Evolutionary conservation across 2,888 invertebrate genomes (phyloP), one percentile per base, ranked within the genome.

Genomic region (Agelastica alni): DNA sequence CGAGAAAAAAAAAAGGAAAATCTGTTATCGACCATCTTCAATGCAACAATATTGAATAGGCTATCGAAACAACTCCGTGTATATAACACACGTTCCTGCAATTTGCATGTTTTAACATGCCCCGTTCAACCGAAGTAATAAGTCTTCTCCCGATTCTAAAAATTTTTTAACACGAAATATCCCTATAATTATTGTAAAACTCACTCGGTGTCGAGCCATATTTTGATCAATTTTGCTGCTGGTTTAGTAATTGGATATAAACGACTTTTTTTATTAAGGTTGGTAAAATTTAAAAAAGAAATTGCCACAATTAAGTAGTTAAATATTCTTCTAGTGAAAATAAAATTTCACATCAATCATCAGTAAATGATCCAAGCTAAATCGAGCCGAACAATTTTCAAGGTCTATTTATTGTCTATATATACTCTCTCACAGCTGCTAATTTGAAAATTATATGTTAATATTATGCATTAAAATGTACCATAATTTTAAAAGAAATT

Each of bases 281-380:
- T 16, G 10, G 20, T 39, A 1, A 12, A 20, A 10, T 3, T 20
- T 3, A n/a, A 10, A 10, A 39, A 18, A 39, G 37, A 39, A 39
- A 39, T 20, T 39, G 37, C 37, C 6, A 2, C 3, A 39, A 39
- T 39, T 39, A 39, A 10, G 10, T 5, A 39, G 17, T 18, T 5
- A 39, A 39, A 37, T 18, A 37, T 37, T 2, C 12, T 41, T 42
- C 31, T 16, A 32, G 41, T 49, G 41, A 49, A 49, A 49, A 32
- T 32, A 41, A 42, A 49, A 49, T 49, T 48, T 49, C 41, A 41
- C 48, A 31, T 47, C 17, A 22, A 47, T 47, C 16, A 10, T 20
- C 7, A 18, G 18, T 45, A 45, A 45, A 45, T 45, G 32, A 45
- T 45, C 32, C 32, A 45, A 31, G 22, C 12, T 31, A 22, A 45